Evolutionary conservation across 2,888 invertebrate genomes (phyloP), one percentile per base, ranked within the genome.

Genomic region (Congeria kusceri): DNA sequence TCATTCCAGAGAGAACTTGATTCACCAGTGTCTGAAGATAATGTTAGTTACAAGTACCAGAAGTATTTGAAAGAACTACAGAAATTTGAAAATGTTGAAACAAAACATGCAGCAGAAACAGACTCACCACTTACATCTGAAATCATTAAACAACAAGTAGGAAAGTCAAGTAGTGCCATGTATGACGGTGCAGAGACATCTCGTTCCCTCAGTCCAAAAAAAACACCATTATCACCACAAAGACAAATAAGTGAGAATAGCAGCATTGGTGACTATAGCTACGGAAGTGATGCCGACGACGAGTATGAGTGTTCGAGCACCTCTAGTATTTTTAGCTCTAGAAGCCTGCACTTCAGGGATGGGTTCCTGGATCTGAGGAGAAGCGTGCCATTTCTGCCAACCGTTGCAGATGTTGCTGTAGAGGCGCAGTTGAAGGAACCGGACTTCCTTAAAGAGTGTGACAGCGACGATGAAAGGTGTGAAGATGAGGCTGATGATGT

Each of bases 221-320:
- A 78, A 58, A 32, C 71, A 28, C 44, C 67, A 11, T 46, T 49
- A 15, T 49, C 61, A 25, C 44, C 59, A 15, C 39, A 63, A 39
- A 71, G 82, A 44, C 27, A 68, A 69, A 64, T 15, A 1, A 87
- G 87, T 80, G 83, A 83, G 47, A 57, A 73, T 11, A 86, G 84
- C 56, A 82, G 84, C 65, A 76, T 68, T 59, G 76, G 83, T 32
- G 80, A 84, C 11, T 70, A 73, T n/a, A 84, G 83, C 57, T 83
- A 87, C 61, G 63, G 65, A 27, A 84, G 86, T 71, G 89, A 89
- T 82, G 89, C 89, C n/a, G 89, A 89, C 79, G 89, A 89, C 73
- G 89, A 89, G 59, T 75, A 70, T 57, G 87, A 84, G n/a, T 77
- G 84, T 27, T 88, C 88, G 0, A 83, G 80, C 58, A 77, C 85